These are phyloP conservation scores for Xanthostigma xanthostigma DNA, from an alignment of 2,888 invertebrate genomes.

Conservation along the genomic window DNA sequence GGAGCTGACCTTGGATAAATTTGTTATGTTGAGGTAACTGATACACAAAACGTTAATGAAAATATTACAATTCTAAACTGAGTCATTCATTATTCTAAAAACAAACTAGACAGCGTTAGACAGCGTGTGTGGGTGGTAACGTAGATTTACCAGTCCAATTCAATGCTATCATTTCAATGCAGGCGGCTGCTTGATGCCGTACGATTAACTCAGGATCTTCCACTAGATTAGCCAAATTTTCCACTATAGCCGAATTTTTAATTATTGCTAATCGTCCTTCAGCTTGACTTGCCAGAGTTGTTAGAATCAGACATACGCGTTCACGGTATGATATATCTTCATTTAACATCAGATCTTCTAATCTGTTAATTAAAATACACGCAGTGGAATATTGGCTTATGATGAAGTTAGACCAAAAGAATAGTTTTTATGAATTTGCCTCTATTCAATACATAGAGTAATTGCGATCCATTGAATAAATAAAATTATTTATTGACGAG, in stretches of 20 bases:
- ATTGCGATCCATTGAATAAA: no score
- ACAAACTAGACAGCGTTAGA: no score
- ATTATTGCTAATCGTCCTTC: constrained; percentile 27
- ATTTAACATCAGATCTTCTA: constrained; percentile 23
- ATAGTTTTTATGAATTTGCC: no score
- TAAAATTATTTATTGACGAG: no score
- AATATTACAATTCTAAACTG: not conserved
- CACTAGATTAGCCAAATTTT: constrained; percentile 21
- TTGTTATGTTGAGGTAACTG: no score
- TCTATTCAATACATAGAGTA: no score
- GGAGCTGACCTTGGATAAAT: no score
- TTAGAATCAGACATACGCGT: constrained; percentile 24
- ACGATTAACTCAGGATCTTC: constrained; percentile 23
- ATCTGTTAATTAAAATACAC: constrained; percentile 15
- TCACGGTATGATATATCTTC: constrained; percentile 26
- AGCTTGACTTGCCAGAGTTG: constrained; percentile 24
- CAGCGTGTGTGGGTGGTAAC: no score
- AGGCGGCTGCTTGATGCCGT: constrained; percentile 24
- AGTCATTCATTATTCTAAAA: not conserved
- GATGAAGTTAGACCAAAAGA: not conserved
- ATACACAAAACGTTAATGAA: no score
- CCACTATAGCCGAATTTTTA: constrained; percentile 21
- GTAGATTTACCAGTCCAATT: not conserved
- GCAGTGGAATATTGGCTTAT: not conserved
- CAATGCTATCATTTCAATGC: constrained; percentile 24